A percentile compares a stretch with the other conserved stretches of the same genome.
Conservation (phyloP, 2,888 invertebrate species). For the Athripsodes cinereus region DNA sequence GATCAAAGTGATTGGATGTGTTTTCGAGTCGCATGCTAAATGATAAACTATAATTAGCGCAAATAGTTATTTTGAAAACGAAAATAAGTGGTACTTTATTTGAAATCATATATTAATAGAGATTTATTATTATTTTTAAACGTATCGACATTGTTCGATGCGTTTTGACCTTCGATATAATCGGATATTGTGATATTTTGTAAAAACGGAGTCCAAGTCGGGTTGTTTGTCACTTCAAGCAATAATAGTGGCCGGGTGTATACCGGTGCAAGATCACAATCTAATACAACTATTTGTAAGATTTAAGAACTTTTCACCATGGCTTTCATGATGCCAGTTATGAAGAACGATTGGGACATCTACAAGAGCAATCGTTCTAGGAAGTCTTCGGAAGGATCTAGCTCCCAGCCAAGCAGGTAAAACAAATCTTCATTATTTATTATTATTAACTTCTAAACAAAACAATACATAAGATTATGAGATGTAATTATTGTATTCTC, state of each 20-base stretch:
- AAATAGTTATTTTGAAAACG: not conserved
- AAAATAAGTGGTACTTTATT: too few species aligned
- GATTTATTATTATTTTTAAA: not conserved
- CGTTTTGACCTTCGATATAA: not conserved
- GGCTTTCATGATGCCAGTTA: constrained; percentile 95
- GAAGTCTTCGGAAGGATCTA: constrained; percentile 69
- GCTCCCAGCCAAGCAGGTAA: constrained; percentile 46
- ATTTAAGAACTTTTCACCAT: constrained; percentile 39
- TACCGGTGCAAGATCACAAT: constrained; percentile 16
- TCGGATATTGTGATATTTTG: not conserved
- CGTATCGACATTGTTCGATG: not conserved
- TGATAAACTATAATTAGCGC: not conserved
- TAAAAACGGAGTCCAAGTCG: constrained; percentile 15
- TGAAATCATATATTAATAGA: too few species aligned
- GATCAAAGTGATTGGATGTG: not conserved
- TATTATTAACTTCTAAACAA: not conserved
- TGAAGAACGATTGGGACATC: constrained; percentile 91
- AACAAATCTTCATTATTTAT: not conserved
- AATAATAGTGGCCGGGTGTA: constrained; percentile 11
- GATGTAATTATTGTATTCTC: too few species aligned
- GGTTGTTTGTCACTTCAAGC: not conserved
- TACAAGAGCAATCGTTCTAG: constrained; percentile 78
- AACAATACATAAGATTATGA: too few species aligned
- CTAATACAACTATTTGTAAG: constrained; percentile 8
- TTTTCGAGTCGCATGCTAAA: not conserved